Percentiles rank a stretch among this genome's conserved stretches.
These are phyloP conservation scores for Trachymyrmex cornetzi DNA, from an alignment of 1,140 invertebrate species.

Conservation along the genomic window DNA sequence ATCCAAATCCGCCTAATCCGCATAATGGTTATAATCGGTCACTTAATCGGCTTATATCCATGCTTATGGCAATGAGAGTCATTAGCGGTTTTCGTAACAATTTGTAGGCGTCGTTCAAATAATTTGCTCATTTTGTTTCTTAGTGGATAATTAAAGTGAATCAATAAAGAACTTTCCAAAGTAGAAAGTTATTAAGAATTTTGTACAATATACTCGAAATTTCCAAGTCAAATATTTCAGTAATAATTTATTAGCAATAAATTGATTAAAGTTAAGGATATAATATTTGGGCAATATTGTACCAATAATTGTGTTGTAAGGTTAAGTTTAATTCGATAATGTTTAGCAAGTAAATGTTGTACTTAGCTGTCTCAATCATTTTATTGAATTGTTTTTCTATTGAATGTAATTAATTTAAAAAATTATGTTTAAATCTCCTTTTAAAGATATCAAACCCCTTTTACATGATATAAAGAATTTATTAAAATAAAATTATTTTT, in stretches of 20 bases:
- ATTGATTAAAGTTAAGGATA: too few relatives aligned
- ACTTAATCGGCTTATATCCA: slow-evolving; percentile 26
- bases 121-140: not conserved
- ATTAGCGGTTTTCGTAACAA: not conserved
- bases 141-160: not conserved
- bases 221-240: not conserved
- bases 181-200: not conserved
- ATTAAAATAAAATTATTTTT: not conserved
- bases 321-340: not conserved
- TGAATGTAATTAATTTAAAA: not conserved
- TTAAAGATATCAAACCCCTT: not conserved
- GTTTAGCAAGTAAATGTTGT: not conserved
- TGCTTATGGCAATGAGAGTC: not conserved
- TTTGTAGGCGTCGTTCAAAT: not conserved
- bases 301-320: too few relatives aligned
- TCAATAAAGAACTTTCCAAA: not conserved
- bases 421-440: not conserved
- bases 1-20: slow-evolving; percentile 22
- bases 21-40: slow-evolving; percentile 37
- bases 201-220: not conserved
- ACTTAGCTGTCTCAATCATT: not conserved
- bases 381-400: not conserved
- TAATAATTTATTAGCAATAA: too few relatives aligned
- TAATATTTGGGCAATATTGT: too few relatives aligned
- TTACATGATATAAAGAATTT: not conserved